Conservation (phyloP, 2,888 invertebrate species). For the Alentia gelatinosa region DNA sequence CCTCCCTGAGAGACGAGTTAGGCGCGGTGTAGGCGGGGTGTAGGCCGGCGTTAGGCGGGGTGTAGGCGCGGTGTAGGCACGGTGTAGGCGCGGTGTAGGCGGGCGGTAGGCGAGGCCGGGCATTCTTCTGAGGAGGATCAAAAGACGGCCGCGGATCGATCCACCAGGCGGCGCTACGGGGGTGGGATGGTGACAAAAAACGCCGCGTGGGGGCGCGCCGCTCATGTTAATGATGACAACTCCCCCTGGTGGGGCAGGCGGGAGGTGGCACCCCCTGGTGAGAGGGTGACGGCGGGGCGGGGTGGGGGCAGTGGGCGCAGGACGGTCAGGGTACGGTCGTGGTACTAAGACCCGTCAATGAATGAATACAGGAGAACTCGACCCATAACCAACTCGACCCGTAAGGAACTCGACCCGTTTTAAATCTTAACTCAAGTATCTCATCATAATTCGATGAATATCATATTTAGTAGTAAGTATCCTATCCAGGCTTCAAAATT, state of each 20-base stretch:
- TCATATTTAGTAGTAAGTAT: no score
- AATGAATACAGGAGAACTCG: no score
- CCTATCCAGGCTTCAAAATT: no score
- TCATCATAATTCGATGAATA: no score
- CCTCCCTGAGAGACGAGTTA: not conserved
- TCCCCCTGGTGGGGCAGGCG: not conserved
- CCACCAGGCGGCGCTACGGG: not conserved
- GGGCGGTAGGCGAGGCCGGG: not conserved
- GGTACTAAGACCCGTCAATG: no score
- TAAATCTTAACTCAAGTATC: no score
- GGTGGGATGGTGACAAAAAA: not conserved
- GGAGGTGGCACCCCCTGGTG: not conserved
- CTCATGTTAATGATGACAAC: slow-evolving; percentile 21
- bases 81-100: not conserved
- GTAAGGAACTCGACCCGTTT: no score
- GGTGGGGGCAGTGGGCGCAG: no score
- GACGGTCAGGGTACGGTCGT: no score
- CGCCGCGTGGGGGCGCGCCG: not conserved
- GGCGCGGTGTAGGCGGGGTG: not conserved
- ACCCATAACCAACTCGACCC: no score
- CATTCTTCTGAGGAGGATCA: not conserved
- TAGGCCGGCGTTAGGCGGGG: not conserved
- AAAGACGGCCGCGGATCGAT: not conserved
- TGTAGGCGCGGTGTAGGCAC: no score
- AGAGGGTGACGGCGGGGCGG: no score